Evolutionary conservation across 2,888 invertebrate genomes (phyloP).

Genomic region (Mesorhabditis sp.): DNA sequence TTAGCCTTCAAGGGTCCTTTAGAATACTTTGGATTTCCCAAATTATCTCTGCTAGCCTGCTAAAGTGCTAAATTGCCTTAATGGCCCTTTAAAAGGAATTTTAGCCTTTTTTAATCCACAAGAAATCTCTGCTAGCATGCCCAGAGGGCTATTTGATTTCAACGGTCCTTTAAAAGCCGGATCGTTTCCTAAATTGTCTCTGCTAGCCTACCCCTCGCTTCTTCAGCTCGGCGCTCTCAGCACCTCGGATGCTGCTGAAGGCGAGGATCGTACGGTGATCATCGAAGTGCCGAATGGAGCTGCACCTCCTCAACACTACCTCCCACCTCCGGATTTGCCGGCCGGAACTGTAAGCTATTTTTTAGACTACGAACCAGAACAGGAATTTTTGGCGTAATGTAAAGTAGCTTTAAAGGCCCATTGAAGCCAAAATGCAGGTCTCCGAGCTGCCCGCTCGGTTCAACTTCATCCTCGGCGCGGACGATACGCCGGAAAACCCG

Average conservation of each 20-base stretch:
- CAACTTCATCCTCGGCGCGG: neutral
- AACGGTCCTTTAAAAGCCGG: too few species aligned
- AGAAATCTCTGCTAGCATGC: too few species aligned
- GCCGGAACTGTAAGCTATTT: neutral
- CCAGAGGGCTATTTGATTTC: too few species aligned
- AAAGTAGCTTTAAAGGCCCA: too few species aligned
- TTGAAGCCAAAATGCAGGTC: neutral
- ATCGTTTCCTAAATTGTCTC: too few species aligned
- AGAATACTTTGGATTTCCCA: too few species aligned
- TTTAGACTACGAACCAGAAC: neutral
- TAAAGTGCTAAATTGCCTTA: too few species aligned
- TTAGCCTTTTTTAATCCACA: too few species aligned
- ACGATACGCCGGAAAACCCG: neutral
- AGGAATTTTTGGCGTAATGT: neutral
- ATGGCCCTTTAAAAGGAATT: too few species aligned
- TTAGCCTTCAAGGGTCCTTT: too few species aligned
- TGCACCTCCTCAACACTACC: neutral
- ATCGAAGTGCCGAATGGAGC: neutral
- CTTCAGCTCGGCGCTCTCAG: neutral
- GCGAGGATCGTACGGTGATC: constrained; percentile 6
- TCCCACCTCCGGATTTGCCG: neutral
- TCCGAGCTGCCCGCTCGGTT: constrained; percentile 3
- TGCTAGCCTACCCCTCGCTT: neutral
- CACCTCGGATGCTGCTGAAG: neutral
- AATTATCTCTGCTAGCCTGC: too few species aligned